Conservation (phyloP, 2,113 vertebrate species). For the Neomonachus schauinslandi region DNA sequence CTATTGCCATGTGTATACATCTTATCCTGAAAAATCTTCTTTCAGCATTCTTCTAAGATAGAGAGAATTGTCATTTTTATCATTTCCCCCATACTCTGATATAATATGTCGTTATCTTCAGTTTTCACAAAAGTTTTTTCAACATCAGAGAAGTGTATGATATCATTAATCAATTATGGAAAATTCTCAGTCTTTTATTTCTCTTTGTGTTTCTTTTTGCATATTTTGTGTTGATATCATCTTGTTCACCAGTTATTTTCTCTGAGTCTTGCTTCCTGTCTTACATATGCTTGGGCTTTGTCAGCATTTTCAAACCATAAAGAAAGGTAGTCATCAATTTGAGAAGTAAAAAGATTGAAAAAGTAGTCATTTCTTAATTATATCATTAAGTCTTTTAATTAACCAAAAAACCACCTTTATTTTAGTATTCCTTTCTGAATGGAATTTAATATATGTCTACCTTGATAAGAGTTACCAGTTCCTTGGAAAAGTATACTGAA, state of each 20-base stretch:
- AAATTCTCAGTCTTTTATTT: neutral
- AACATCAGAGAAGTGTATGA: neutral
- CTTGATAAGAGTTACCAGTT: neutral
- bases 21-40: neutral
- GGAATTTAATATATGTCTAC: neutral
- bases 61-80: neutral
- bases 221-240: neutral
- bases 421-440: neutral
- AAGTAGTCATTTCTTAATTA: neutral
- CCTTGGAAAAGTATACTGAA: neutral
- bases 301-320: neutral
- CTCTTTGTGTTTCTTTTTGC: neutral
- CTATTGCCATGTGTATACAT: neutral
- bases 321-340: neutral
- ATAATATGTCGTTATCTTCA: neutral
- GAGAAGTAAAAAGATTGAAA: neutral
- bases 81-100: neutral
- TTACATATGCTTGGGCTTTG: neutral
- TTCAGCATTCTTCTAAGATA: neutral
- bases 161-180: neutral
- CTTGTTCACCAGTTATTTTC: neutral
- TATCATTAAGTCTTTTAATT: neutral
- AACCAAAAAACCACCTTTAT: neutral
- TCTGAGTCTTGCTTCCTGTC: neutral
- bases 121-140: neutral